Percentiles rank a stretch among this genome's conserved stretches.
phyloP scores from a whole-genome alignment of 2,113 vertebrate species.

The Pseudorasbora parva region DNA sequence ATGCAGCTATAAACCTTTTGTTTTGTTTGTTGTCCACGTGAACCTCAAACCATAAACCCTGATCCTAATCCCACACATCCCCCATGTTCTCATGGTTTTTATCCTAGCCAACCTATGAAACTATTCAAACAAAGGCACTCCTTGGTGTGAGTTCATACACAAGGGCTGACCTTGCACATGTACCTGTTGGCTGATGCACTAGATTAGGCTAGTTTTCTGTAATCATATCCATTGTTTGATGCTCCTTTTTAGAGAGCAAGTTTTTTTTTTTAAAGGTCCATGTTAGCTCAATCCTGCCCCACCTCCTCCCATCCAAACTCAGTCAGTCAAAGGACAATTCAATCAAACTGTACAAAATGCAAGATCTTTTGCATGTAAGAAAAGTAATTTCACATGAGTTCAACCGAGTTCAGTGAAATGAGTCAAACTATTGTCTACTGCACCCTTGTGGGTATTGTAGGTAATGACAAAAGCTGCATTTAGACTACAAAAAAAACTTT shows the following conservation, averaged over 20 bases:
- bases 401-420: background rate
- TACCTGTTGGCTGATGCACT: background rate
- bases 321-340: background rate
- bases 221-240: background rate
- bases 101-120: conserved; percentile 15
- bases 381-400: background rate
- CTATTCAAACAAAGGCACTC: conserved; percentile 40
- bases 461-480: background rate
- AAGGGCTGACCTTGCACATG: conserved; percentile 23
- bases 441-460: conserved; percentile 16
- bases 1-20: background rate
- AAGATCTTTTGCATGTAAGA: background rate
- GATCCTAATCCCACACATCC: conserved; percentile 48
- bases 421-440: conserved; percentile 41
- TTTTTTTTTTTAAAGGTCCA: too few species aligned
- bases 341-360: background rate
- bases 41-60: conserved; percentile 23
- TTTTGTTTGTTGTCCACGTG: conserved; percentile 26
- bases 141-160: conserved; percentile 19
- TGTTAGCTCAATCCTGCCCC: too few species aligned
- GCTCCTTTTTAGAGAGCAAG: background rate
- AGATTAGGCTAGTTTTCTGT: background rate
- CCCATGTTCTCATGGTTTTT: conserved; percentile 34
- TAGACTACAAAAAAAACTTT: background rate
- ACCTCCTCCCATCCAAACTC: too few species aligned